Base-by-base conservation (phyloP, 1,140 invertebrate genomes). In the Hyposmocoma kahamanoa region DNA sequence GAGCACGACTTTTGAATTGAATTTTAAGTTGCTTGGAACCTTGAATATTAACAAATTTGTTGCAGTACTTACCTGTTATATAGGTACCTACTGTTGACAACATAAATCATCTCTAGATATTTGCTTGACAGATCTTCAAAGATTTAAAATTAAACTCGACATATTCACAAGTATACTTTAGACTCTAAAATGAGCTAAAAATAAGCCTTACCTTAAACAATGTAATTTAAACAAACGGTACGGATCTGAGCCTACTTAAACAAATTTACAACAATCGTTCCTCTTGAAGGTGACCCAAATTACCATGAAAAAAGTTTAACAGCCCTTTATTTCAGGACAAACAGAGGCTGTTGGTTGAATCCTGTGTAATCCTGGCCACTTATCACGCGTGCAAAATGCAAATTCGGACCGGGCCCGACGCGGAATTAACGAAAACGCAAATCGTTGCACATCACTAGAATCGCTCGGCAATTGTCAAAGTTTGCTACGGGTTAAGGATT, bases 351-450 rank as follows among this genome's bases (percentile, higher is more conserved):
- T 77, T 73, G 71, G 77, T 73, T 66, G 72, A 82, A 82, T 82
- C 80, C 80, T 67, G 60, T 79, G 78, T 85, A 84, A 85, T 84
- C 80, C 82, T 49, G 63, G 46, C 67, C 76, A 85, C 82, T 85
- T 85, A 85, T 85, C 82, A 85, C 82, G 78, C 76, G 78, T 84
- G 79, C 79, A 85, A 85, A 84, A 85, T 85, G 82, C 82, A 85
- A 85, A 85, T 85, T n/a, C 75, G 67, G 45, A 56, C 24, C 55
- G 55, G 61, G 65, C 56, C 62, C 69, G 57, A 78, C 73, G 75
- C 74, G 72, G 65, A 69, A 80, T 83, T 82, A 82, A 77, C 79
- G 73, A 67, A 79, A 72, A 64, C 70, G 56, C 56, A 52, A 53
- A 72, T 56, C 71, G 66, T 60, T n/a, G n/a, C n/a, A n/a, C n/a